phyloP scores from a whole-genome alignment of 2,797 vertebrate genomes.

The Chelonia mydas region DNA sequence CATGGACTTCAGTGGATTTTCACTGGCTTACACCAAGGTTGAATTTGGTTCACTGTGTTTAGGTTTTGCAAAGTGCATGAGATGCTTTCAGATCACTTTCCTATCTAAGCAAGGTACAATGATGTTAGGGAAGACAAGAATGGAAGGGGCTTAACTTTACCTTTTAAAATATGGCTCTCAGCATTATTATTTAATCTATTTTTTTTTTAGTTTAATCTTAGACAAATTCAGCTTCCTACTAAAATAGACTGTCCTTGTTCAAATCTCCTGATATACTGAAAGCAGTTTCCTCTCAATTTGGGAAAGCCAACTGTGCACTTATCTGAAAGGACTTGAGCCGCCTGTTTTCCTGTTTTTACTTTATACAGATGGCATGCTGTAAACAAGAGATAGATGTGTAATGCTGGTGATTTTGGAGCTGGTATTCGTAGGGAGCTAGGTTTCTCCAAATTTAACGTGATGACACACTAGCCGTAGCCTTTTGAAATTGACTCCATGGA shows the following conservation, averaged over 20 bases:
- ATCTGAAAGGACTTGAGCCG: slow-evolving; percentile 19
- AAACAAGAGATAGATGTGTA: slow-evolving; percentile 36
- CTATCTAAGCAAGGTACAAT: background rate
- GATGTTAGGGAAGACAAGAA: background rate
- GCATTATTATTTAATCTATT: background rate
- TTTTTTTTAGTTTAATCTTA: background rate
- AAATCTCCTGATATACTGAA: slow-evolving; percentile 27
- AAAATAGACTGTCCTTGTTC: slow-evolving; percentile 65
- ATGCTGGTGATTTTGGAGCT: background rate
- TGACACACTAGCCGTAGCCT: background rate
- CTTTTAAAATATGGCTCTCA: slow-evolving; percentile 20
- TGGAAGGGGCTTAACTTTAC: background rate
- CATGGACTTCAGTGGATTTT: background rate
- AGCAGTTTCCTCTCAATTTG: slow-evolving; percentile 63
- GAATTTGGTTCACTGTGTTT: background rate
- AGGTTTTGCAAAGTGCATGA: background rate
- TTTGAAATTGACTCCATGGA: slow-evolving; percentile 25
- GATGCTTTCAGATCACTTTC: background rate
- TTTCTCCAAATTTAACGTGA: slow-evolving; percentile 13
- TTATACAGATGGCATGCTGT: slow-evolving; percentile 45
- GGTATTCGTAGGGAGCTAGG: background rate
- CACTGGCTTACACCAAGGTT: background rate
- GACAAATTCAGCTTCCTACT: background rate
- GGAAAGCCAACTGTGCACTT: slow-evolving; percentile 54
- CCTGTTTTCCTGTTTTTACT: slow-evolving; percentile 63